Conservation (phyloP, 2,888 invertebrate species). For the Torymus tubicola region DNA sequence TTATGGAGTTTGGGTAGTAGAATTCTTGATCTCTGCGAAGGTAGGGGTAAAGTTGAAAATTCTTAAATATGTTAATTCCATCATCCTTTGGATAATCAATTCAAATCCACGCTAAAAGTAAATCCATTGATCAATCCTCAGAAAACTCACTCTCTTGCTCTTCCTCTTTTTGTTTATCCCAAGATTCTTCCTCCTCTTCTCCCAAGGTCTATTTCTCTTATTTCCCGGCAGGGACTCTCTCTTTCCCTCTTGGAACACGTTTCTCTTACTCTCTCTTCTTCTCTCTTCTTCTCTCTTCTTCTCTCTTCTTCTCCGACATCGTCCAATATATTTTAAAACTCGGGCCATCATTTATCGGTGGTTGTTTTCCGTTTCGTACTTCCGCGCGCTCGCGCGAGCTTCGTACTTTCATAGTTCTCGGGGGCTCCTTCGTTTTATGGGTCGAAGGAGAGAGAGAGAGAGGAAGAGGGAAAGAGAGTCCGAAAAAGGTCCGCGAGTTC, state of each 20-base stretch:
- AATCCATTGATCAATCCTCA: slow-evolving; percentile 19
- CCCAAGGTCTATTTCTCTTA: neutral
- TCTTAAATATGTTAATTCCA: too few species aligned
- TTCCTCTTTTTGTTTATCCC: slow-evolving; percentile 25
- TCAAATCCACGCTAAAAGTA: slow-evolving; percentile 11
- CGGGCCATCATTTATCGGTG: slow-evolving; percentile 60
- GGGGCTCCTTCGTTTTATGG: slow-evolving; percentile 30
- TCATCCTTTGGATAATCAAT: neutral
- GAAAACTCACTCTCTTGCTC: neutral
- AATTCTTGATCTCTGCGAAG: too few species aligned
- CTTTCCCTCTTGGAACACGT: neutral
- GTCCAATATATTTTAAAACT: slow-evolving; percentile 59
- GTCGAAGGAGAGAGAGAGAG: slow-evolving; percentile 33
- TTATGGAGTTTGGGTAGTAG: too few species aligned
- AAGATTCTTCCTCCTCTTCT: slow-evolving; percentile 16
- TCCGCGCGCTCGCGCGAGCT: slow-evolving; percentile 30
- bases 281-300: slow-evolving; percentile 17
- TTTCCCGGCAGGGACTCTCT: slow-evolving; percentile 14
- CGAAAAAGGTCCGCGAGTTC: neutral
- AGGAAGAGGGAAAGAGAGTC: slow-evolving; percentile 24
- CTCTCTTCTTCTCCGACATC: slow-evolving; percentile 24
- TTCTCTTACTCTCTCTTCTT: neutral
- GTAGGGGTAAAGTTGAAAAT: too few species aligned
- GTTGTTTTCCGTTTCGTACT: slow-evolving; percentile 61
- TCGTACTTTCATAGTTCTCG: slow-evolving; percentile 48